These are phyloP conservation scores for Myiothlypis chrysogaster DNA, from an alignment of 2,797 vertebrate genomes.

Conservation along the genomic window DNA sequence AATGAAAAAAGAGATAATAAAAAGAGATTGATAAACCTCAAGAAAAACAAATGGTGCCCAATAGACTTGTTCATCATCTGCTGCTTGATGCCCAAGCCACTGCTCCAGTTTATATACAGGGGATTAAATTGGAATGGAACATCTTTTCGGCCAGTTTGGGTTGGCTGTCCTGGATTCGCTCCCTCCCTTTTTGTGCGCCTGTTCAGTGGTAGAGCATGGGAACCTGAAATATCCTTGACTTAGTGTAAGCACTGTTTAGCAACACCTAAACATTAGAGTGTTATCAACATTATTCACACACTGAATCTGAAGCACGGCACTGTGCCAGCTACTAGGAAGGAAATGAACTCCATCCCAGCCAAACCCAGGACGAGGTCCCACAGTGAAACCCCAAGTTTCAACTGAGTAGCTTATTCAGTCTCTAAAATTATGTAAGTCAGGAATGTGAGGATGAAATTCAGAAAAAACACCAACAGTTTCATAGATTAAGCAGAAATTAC, in stretches of 20 bases:
- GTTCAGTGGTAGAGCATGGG: background rate
- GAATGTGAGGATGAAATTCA: background rate
- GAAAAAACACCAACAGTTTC: background rate
- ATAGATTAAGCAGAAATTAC: background rate
- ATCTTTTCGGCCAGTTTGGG: background rate
- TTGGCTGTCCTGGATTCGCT: background rate
- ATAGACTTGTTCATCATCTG: background rate
- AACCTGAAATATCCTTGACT: background rate
- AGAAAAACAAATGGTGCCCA: background rate
- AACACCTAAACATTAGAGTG: background rate
- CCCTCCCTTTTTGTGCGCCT: background rate
- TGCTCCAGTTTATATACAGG: background rate
- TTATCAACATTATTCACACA: background rate
- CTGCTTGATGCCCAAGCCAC: accelerated
- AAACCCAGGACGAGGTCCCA: background rate
- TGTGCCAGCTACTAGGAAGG: background rate
- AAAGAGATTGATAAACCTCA: background rate
- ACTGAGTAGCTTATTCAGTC: background rate
- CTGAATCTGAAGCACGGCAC: background rate
- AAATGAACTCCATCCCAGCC: background rate
- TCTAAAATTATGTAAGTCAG: background rate
- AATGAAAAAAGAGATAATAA: background rate
- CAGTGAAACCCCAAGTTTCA: background rate
- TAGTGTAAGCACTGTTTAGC: background rate
- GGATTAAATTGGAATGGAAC: background rate